Evolutionary conservation across 2,113 vertebrate species (phyloP).

Genomic region (Zingel zingel): DNA sequence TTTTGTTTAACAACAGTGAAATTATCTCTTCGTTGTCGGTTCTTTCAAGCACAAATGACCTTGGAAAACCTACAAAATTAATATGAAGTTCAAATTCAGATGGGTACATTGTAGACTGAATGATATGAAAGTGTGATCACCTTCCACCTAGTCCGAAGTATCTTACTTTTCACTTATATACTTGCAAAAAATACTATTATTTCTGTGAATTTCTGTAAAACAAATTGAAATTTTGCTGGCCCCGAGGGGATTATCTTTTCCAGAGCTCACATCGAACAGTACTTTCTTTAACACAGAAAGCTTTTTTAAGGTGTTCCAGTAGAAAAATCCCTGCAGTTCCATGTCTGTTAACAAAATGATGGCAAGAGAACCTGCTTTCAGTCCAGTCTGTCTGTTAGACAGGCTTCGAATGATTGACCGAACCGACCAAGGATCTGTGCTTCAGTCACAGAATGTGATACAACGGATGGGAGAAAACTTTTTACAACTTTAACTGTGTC

Average conservation of each 20-base stretch:
- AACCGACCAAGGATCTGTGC: constrained; percentile 12
- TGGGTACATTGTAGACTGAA: background rate
- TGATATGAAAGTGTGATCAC: background rate
- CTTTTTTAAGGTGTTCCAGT: background rate
- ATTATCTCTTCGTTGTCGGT: background rate
- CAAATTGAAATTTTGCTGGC: background rate
- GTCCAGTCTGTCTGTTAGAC: constrained; percentile 28
- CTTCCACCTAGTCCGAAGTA: background rate
- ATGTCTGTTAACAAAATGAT: constrained; percentile 31
- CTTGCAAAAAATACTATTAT: background rate
- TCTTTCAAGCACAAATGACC: background rate
- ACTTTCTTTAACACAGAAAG: background rate
- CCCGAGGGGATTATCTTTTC: constrained; percentile 1
- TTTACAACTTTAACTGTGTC: constrained; percentile 21
- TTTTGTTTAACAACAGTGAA: background rate
- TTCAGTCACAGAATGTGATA: constrained; percentile 33
- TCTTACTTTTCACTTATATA: background rate
- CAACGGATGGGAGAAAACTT: constrained; percentile 27
- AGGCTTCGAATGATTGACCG: constrained; percentile 48
- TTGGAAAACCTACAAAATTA: background rate
- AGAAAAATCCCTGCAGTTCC: constrained; percentile 9
- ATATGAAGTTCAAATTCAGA: background rate
- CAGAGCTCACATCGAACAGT: background rate
- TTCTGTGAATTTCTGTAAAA: background rate
- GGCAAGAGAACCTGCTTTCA: constrained; percentile 26